phyloP scores from a whole-genome alignment of 2,888 invertebrate genomes.

The Metallyticus violacea region DNA sequence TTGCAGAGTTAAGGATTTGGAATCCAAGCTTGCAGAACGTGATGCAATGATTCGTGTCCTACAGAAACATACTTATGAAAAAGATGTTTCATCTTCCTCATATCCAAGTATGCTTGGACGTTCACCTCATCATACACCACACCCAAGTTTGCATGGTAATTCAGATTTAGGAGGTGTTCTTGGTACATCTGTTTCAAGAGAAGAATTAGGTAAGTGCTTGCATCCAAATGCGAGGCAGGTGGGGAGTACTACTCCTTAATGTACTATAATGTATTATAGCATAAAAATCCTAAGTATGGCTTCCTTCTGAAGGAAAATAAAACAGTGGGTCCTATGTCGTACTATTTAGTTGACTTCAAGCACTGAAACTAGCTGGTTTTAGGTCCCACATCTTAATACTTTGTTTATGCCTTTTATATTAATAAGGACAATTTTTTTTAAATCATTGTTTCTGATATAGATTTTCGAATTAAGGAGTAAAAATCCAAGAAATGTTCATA shows the following conservation, averaged over 20 bases:
- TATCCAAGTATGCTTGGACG: constrained; percentile 49
- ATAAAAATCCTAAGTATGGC: no score
- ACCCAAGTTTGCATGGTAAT: constrained; percentile 50
- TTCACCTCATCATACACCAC: constrained; percentile 52
- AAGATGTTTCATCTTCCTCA: constrained; percentile 55
- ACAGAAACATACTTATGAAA: constrained; percentile 74
- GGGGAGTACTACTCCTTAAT: neutral
- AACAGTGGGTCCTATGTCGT: no score
- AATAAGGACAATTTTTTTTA: no score
- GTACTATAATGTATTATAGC: no score
- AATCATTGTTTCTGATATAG: no score
- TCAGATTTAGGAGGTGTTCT: constrained; percentile 50
- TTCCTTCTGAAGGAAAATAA: no score
- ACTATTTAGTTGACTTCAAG: no score
- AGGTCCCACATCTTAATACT: no score
- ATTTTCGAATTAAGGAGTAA: no score
- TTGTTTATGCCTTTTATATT: no score
- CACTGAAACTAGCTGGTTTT: neutral
- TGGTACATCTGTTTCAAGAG: constrained; percentile 48
- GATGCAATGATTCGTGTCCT: constrained; percentile 89
- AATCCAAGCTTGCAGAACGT: constrained; percentile 82
- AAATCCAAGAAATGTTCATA: no score
- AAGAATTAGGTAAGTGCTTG: constrained; percentile 47
- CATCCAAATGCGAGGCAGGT: neutral
- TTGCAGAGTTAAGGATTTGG: constrained; percentile 73